Base-by-base conservation (phyloP, 92 coral and sea anemone genomes). In the Pocillopora grandis region DNA sequence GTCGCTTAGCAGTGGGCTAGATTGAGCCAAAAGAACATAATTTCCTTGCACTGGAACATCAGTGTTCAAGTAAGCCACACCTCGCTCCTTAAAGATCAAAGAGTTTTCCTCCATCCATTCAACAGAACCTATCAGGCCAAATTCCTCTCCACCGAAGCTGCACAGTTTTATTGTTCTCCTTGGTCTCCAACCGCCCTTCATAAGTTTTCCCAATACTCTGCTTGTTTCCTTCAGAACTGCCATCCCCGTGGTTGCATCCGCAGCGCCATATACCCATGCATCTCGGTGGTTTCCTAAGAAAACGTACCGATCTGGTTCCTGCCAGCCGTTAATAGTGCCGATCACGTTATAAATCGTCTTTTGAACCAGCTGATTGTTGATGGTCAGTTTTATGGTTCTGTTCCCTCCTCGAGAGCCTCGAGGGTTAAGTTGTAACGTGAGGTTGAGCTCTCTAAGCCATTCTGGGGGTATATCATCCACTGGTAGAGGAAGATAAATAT, bases 81-180 rank as follows among this genome's bases (percentile, higher is more conserved):
- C 91, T 20, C 94, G 83, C 60, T 87, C 86, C 74, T 80, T 78
- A 17, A 90, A 79, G 69, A 90, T n/a, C 33, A 31, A 59, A n/a
- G 68, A 71, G 60, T 90, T 80, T 31, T 90, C 94, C 52, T 90
- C 89, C 48, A 88, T 70, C 91, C 91, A 90, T 66, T 90, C 94
- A 10, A 79, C 21, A 2, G 94, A 90, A 31, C 94, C 94, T 0
- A 90, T 21, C 84, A 90, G 42, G 10, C 86, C 94, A 61, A 90
- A 88, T 80, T 90, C 94, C 55, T 90, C 94, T 9, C 84, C 94
- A 3, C 94, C 94, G 77, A 89, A 90, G 76, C 89, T 90, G 69
- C 94, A 90, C 56, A 90, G 57, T 81, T 90, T 90, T 58, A 90
- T 87, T 12, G 91, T 84, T 56, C 94, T 76, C 17, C 84, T 79